These are phyloP conservation scores for Cliona cf. orientalis DNA, from an alignment of 37 sponge, comb jelly and placozoan species.

Conservation along the genomic window DNA sequence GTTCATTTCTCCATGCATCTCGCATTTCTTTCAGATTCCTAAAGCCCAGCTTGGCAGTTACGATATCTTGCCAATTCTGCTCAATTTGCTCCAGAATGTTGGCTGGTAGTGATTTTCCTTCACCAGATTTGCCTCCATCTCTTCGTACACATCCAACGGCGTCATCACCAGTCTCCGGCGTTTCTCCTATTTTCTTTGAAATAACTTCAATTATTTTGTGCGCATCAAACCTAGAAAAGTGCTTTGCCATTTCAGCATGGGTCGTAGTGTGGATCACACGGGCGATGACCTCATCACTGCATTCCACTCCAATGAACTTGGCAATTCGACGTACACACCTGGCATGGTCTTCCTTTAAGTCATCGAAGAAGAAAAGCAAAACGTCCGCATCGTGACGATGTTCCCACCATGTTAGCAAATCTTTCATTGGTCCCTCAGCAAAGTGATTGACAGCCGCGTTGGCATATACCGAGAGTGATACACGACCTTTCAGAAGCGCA, in stretches of 20 bases:
- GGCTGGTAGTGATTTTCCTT: neutral
- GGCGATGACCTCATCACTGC: slow-evolving; percentile 14
- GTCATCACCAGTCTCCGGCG: neutral
- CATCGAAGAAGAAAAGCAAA: too few relatives aligned
- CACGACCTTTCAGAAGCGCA: neutral
- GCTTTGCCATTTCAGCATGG: slow-evolving; percentile 23
- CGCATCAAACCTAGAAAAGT: slow-evolving; percentile 12
- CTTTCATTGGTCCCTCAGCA: too few relatives aligned
- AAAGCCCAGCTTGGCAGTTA: too few relatives aligned
- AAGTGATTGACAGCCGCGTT: too few relatives aligned
- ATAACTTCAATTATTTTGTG: neutral
- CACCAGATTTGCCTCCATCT: slow-evolving; percentile 38
- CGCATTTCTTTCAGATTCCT: too few relatives aligned
- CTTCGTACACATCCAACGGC: slow-evolving; percentile 8
- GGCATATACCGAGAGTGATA: neutral
- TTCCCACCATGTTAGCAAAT: too few relatives aligned
- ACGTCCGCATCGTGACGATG: too few relatives aligned
- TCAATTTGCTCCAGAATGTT: neutral
- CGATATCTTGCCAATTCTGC: neutral
- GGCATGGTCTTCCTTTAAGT: too few relatives aligned
- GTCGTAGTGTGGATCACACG: slow-evolving; percentile 21
- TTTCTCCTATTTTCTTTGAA: neutral
- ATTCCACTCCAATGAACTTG: slow-evolving; percentile 29
- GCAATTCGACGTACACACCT: slow-evolving; percentile 29
- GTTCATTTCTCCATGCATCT: too few relatives aligned